Conservation (phyloP, 2,888 invertebrate species). For the Holacanthella duospinosa region DNA sequence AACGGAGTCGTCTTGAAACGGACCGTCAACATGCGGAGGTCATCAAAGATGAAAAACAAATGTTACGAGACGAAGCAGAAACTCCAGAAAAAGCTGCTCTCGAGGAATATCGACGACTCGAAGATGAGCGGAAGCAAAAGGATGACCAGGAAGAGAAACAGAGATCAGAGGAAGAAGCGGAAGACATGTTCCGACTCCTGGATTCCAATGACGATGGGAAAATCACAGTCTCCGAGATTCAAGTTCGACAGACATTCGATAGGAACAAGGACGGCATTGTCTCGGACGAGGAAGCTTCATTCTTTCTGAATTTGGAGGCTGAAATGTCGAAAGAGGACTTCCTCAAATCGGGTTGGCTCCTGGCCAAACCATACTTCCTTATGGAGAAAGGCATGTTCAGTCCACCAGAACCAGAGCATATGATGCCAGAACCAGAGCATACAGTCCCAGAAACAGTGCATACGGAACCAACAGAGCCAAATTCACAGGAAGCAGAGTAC, state of each 20-base stretch:
- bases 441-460: conserved; percentile 7
- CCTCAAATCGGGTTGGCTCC: conserved; percentile 58
- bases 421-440: conserved; percentile 27
- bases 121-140: conserved; percentile 50
- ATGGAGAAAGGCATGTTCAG: conserved; percentile 60
- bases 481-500: conserved; percentile 15
- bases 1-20: conserved; percentile 44
- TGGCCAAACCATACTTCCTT: conserved; percentile 68
- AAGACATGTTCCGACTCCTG: conserved; percentile 60
- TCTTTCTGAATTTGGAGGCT: conserved; percentile 48
- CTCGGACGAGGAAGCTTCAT: conserved; percentile 70
- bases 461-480: conserved; percentile 7
- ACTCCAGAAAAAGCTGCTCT: conserved; percentile 62
- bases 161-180: conserved; percentile 53
- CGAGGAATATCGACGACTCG: conserved; percentile 60
- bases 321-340: conserved; percentile 60
- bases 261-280: conserved; percentile 80
- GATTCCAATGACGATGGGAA: conserved; percentile 70
- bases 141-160: conserved; percentile 52
- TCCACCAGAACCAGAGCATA: conserved; percentile 44
- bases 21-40: conserved; percentile 67
- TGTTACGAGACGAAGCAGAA: conserved; percentile 60
- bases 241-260: conserved; percentile 68
- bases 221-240: conserved; percentile 42
- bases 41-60: conserved; percentile 64